phyloP scores from a whole-genome alignment of 1,140 invertebrate species.

The Eupristina koningsbergeri region DNA sequence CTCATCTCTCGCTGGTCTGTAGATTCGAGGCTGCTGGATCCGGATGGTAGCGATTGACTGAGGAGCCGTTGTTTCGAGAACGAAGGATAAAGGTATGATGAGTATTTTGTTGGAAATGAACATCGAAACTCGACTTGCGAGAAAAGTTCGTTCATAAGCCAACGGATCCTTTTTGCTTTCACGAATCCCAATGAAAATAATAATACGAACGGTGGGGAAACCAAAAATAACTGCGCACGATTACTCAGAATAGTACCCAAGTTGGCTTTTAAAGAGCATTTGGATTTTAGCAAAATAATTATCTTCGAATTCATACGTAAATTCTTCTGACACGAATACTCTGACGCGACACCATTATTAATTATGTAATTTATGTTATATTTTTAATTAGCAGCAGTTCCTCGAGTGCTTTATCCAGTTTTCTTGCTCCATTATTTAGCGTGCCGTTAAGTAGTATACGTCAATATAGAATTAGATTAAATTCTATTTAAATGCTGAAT shows the following conservation, averaged over 20 bases:
- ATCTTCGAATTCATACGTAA: neutral
- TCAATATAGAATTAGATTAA: no score
- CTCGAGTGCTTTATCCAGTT: no score
- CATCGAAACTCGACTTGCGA: neutral
- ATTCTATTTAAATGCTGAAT: no score
- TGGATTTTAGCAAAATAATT: neutral
- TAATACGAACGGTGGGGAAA: slow-evolving; percentile 12
- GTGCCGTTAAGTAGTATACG: no score
- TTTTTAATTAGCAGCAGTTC: no score
- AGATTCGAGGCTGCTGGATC: neutral
- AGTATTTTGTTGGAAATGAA: neutral
- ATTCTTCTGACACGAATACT: no score
- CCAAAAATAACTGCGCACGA: neutral
- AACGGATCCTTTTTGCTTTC: neutral
- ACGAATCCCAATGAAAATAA: neutral
- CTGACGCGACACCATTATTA: no score
- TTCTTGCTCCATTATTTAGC: no score
- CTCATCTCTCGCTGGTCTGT: neutral
- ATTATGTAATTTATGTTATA: no score
- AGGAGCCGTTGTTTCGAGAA: neutral
- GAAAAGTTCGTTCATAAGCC: neutral
- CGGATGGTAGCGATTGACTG: no score
- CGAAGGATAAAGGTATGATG: neutral
- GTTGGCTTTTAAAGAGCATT: neutral
- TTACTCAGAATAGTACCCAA: slow-evolving; percentile 3